Percentiles rank a stretch among this genome's conserved stretches.
Evolutionary conservation across 1,140 invertebrate genomes (phyloP).

Genomic region (Aphelenchoides besseyi): DNA sequence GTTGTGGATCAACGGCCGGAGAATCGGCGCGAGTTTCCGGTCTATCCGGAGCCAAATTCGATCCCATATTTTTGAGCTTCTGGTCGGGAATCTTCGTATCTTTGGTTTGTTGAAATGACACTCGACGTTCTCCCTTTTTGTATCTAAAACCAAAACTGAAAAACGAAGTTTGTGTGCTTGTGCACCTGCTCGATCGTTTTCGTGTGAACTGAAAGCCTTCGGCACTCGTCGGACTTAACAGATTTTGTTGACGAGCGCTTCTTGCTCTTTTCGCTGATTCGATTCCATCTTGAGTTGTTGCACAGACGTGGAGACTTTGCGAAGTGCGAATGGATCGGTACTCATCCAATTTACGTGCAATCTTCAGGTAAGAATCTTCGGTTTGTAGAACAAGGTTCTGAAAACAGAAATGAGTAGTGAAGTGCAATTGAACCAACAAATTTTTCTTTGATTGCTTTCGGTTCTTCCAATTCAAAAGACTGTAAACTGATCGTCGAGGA

Average conservation of each 20-base stretch:
- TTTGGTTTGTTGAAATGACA: neutral
- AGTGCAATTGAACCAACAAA: neutral
- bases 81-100: neutral
- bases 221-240: neutral
- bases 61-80: neutral
- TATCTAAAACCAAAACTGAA: neutral
- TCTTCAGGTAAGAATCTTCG: slow-evolving; percentile 61
- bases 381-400: slow-evolving; percentile 60
- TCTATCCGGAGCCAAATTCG: neutral
- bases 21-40: slow-evolving; percentile 8
- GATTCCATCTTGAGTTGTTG: neutral
- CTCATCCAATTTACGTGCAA: slow-evolving; percentile 56
- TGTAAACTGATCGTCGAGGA: slow-evolving; percentile 7
- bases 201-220: neutral
- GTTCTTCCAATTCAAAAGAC: neutral
- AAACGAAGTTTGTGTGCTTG: neutral
- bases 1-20: neutral
- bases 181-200: neutral
- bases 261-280: neutral
- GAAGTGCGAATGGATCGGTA: slow-evolving; percentile 37
- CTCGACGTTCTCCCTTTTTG: slow-evolving; percentile 7
- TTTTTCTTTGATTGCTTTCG: slow-evolving; percentile 16
- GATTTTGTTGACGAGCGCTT: neutral
- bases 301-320: neutral
- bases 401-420: slow-evolving; percentile 28